Base-by-base conservation (phyloP, 2,797 vertebrate genomes). In the Hybognathus amarus region DNA sequence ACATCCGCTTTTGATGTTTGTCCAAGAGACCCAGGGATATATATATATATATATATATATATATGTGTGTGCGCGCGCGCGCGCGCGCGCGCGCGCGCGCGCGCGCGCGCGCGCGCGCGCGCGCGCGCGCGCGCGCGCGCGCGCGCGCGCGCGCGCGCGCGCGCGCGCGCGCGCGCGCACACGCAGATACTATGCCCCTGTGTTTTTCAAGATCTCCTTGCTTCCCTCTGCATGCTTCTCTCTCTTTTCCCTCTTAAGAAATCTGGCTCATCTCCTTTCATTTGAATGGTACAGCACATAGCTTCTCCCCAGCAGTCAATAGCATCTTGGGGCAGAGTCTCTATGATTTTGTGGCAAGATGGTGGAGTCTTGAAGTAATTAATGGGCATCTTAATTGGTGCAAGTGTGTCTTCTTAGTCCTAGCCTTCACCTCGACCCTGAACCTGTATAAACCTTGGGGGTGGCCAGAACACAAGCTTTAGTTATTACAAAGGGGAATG, bases 381-480 rank as follows among this genome's bases (percentile, higher is more conserved):
- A 95, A 93, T 93, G 92, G 89, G 77, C 68, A 89, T 84, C 77
- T 89, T 95, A 95, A 95, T 94, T 94, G 94, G 92, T 90, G 88
- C 69, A 88, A 56, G 87, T 83, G 88, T 79, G 87, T 91, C 88
- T 85, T 91, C 89, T 87, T 75, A 85, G 89, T 90, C 87, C 83
- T 75, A 20, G 36, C 18, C 52, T 77, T 86, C n/a, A 54, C 83
- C 83, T 70, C 89, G 87, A 91, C 92, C 92, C 92, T 92, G 88
- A 92, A 89, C 90, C 90, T 92, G 87, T 91, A 94, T 93, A 93
- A 94, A 93, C 88, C 86, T 90, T 91, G 90, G 84, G 91, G 90
- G 89, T 92, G 86, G 89, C 94, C 92, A 93, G 89, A 89, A 93
- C 86, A 77, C 6, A 77, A 87, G 88, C 86, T 81, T 86, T 83